These are phyloP conservation scores for Noctua comes DNA, from an alignment of 2,888 invertebrate species.

Conservation along the genomic window DNA sequence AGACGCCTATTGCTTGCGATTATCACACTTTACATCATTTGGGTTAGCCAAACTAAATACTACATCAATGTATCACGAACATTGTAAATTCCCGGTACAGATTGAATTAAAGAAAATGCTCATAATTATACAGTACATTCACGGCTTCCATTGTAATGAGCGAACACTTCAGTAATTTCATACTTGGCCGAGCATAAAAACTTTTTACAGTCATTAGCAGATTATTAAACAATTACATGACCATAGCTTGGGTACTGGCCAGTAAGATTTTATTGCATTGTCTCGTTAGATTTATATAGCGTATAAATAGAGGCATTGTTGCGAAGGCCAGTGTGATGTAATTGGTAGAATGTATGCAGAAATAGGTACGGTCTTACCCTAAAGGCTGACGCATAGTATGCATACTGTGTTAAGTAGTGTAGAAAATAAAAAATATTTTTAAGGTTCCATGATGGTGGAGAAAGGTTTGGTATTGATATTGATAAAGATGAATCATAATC, in stretches of 20 bases:
- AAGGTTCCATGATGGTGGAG: not conserved
- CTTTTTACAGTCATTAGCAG: conserved; percentile 53
- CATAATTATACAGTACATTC: conserved; percentile 32
- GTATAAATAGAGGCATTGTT: conserved; percentile 43
- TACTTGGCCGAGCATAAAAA: conserved; percentile 49
- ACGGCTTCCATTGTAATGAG: conserved; percentile 12
- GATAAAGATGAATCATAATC: too few relatives aligned
- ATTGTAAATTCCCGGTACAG: not conserved
- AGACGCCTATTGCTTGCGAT: not conserved
- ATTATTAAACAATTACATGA: conserved; percentile 57
- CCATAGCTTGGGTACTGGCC: conserved; percentile 20
- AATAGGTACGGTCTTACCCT: conserved; percentile 22
- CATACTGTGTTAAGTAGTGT: not conserved
- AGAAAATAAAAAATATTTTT: not conserved
- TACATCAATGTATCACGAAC: not conserved
- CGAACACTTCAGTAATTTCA: conserved; percentile 44
- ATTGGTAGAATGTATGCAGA: conserved; percentile 51
- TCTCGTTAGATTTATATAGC: conserved; percentile 31
- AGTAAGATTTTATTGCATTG: conserved; percentile 41
- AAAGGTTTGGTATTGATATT: too few relatives aligned
- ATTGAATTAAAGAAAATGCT: conserved; percentile 24
- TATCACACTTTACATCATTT: not conserved
- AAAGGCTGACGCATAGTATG: conserved; percentile 26
- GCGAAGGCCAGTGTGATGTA: conserved; percentile 45
- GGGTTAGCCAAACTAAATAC: not conserved